Conservation (phyloP, 1,140 invertebrate species). For the Tetramorium simillimum region DNA sequence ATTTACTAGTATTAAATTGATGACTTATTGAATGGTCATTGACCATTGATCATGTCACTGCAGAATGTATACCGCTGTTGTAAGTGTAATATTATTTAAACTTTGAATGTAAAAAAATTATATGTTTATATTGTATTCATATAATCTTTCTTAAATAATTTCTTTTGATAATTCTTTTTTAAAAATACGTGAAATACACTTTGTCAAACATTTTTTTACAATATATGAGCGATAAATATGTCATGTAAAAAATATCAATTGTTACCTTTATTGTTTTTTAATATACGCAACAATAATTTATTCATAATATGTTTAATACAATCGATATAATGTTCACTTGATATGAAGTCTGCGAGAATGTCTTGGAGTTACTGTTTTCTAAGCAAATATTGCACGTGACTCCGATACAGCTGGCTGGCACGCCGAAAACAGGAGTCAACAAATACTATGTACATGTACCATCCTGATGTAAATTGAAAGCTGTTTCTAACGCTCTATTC, state of each 20-base stretch:
- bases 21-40: constrained; percentile 63
- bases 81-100: background rate
- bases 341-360: background rate
- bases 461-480: background rate
- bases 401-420: constrained; percentile 2
- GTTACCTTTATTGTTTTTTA: background rate
- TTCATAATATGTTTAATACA: background rate
- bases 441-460: background rate
- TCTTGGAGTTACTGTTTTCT: background rate
- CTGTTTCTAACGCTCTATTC: constrained; percentile 3
- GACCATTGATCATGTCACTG: constrained; percentile 40
- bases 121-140: background rate
- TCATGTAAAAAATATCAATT: background rate
- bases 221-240: background rate
- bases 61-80: background rate
- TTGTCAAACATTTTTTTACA: background rate
- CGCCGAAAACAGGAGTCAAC: background rate
- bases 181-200: background rate
- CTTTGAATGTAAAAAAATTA: background rate
- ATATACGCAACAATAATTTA: background rate
- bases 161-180: background rate
- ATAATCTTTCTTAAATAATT: background rate
- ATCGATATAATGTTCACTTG: background rate
- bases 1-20: constrained; percentile 31
- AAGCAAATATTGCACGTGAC: background rate